Conservation (phyloP, 2,113 vertebrate species). For the Emydocephalus ijimae region DNA sequence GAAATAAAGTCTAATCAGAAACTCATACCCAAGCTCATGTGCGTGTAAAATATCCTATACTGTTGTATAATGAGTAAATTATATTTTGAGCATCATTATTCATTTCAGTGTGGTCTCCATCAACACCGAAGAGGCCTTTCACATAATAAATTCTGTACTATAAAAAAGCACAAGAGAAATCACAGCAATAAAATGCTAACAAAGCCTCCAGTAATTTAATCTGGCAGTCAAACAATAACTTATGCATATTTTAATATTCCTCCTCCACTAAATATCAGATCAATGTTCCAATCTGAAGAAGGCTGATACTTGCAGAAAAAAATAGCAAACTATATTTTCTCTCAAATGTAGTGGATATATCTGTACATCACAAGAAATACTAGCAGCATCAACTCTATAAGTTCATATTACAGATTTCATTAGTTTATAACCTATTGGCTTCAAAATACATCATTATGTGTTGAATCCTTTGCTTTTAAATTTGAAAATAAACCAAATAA, state of each 20-base stretch:
- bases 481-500: background rate
- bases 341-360: background rate
- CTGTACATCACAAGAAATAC: background rate
- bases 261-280: conserved; percentile 4
- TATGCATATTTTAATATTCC: conserved; percentile 16
- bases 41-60: conserved; percentile 33
- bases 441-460: background rate
- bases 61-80: conserved; percentile 33
- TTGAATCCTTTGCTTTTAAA: background rate
- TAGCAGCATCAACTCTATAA: background rate
- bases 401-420: background rate
- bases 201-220: conserved; percentile 4
- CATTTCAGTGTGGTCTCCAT: conserved; percentile 7
- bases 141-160: background rate
- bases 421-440: background rate
- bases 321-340: background rate
- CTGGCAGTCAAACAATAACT: background rate
- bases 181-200: conserved; percentile 3
- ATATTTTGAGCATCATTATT: background rate
- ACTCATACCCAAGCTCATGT: conserved; percentile 11
- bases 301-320: background rate
- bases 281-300: background rate
- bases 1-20: conserved; percentile 12
- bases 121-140: conserved; percentile 24
- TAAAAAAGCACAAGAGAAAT: conserved; percentile 24